Conservation (phyloP, 1,140 invertebrate species). For the Chrysopa pallens region DNA sequence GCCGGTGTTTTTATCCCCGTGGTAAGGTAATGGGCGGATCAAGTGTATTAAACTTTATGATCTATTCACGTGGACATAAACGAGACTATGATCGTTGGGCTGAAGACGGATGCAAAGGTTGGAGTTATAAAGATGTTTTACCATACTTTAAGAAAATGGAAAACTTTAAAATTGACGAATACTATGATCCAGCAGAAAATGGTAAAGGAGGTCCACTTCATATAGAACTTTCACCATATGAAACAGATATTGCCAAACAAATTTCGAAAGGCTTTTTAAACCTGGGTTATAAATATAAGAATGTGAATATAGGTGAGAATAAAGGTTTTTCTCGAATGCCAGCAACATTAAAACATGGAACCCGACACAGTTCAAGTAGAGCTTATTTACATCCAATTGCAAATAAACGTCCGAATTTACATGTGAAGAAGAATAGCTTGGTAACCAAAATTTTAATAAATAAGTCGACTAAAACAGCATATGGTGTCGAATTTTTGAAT, state of each 20-base stretch:
- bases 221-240: constrained; percentile 28
- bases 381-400: constrained; percentile 42
- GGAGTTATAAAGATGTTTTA: constrained; percentile 25
- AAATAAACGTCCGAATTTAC: constrained; percentile 36
- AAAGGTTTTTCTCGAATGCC: constrained; percentile 43
- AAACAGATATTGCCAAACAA: constrained; percentile 33
- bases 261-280: constrained; percentile 47
- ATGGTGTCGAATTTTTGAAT: constrained; percentile 36
- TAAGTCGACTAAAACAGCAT: constrained; percentile 30
- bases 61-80: constrained; percentile 42
- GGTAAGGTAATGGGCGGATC: constrained; percentile 35
- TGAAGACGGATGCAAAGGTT: constrained; percentile 16
- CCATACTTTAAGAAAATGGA: constrained; percentile 28
- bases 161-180: constrained; percentile 30
- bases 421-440: constrained; percentile 36
- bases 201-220: constrained; percentile 27
- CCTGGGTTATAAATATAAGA: constrained; percentile 38
- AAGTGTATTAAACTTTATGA: constrained; percentile 42
- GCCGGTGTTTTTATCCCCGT: constrained; percentile 29
- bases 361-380: constrained; percentile 46
- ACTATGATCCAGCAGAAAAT: constrained; percentile 16
- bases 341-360: constrained; percentile 43
- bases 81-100: constrained; percentile 48
- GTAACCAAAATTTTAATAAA: constrained; percentile 55
- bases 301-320: constrained; percentile 44